Percentiles rank a stretch among this genome's conserved stretches.
These are phyloP conservation scores for Sisyra terminalis DNA, from an alignment of 2,888 invertebrate species.

Conservation along the genomic window DNA sequence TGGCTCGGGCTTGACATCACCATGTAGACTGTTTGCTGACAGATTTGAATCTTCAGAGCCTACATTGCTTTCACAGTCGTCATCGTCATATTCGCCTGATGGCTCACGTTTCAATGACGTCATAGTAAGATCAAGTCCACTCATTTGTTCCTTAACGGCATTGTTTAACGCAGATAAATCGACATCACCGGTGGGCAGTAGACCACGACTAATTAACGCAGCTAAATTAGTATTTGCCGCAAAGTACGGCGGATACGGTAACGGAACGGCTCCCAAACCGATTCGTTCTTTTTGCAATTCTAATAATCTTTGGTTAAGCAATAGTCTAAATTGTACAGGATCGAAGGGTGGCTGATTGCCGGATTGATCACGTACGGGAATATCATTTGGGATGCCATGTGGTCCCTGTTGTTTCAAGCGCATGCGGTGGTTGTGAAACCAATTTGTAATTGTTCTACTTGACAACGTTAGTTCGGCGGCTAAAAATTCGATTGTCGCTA, in stretches of 20 bases:
- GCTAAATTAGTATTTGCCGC: constrained; percentile 61
- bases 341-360: constrained; percentile 60
- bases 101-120: constrained; percentile 62
- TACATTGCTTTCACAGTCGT: constrained; percentile 59
- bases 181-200: constrained; percentile 41
- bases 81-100: constrained; percentile 62
- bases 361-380: constrained; percentile 58
- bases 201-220: constrained; percentile 53
- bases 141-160: constrained; percentile 61
- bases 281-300: constrained; percentile 76
- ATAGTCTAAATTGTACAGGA: constrained; percentile 77
- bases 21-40: constrained; percentile 31
- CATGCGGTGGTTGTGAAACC: constrained; percentile 99
- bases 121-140: constrained; percentile 79
- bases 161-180: constrained; percentile 35
- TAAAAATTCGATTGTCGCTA: constrained; percentile 89
- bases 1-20: constrained; percentile 40
- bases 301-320: constrained; percentile 75
- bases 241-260: constrained; percentile 63
- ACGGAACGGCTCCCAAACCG: constrained; percentile 58
- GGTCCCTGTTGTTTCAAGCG: constrained; percentile 79
- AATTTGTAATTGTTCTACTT: constrained; percentile 94
- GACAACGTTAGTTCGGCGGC: constrained; percentile 82
- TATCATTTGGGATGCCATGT: constrained; percentile 53
- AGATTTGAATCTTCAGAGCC: constrained; percentile 48